Evolutionary conservation across 2,888 invertebrate genomes (phyloP).

Genomic region (Adelphocoris suturalis): DNA sequence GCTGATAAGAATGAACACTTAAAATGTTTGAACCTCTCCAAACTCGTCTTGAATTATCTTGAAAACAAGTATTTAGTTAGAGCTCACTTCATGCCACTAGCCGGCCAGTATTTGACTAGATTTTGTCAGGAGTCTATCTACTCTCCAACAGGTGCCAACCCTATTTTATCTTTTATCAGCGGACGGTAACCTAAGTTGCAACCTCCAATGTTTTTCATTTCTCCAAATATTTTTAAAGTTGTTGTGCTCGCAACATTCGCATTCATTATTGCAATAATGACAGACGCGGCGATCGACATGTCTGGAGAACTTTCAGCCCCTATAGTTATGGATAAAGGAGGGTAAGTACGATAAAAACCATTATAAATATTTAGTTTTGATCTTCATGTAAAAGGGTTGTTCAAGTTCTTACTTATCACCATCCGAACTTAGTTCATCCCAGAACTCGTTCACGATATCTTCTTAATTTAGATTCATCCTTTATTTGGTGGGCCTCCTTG

Average conservation of each 20-base stretch:
- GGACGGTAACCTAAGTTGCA: constrained; percentile 30
- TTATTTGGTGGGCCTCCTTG: too few relatives aligned
- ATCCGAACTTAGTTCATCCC: neutral
- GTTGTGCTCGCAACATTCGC: constrained; percentile 15
- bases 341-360: constrained; percentile 52
- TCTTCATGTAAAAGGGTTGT: neutral
- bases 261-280: constrained; percentile 74
- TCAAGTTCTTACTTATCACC: neutral
- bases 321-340: constrained; percentile 70
- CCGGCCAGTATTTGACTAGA: too few relatives aligned
- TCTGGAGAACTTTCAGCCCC: constrained; percentile 78
- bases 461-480: too few relatives aligned
- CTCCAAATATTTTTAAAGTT: constrained; percentile 67
- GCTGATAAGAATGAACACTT: neutral
- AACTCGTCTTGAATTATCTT: neutral
- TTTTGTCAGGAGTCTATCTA: too few relatives aligned
- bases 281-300: constrained; percentile 78
- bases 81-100: too few relatives aligned
- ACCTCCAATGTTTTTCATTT: constrained; percentile 55
- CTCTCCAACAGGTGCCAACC: too few relatives aligned
- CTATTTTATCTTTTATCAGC: neutral
- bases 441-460: neutral
- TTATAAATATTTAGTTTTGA: neutral
- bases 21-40: neutral
- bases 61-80: too few relatives aligned